Evolutionary conservation across 2,888 invertebrate species (phyloP).

Genomic region (Melanostoma scalare): DNA sequence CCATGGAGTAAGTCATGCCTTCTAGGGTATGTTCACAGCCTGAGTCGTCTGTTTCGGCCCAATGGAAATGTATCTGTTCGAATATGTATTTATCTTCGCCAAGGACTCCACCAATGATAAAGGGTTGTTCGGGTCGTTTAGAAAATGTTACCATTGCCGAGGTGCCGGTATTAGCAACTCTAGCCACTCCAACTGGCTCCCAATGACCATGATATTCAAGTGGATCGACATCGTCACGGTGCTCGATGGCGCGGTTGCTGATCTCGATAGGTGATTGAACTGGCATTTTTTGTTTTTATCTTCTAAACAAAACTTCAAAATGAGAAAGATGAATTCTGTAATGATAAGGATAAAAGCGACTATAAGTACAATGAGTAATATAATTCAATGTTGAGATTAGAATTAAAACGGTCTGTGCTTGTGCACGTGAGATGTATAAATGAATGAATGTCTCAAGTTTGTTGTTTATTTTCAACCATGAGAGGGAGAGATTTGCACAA

Average conservation of each 20-base stretch:
- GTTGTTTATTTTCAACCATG: constrained; percentile 1
- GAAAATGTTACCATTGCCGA: constrained; percentile 86
- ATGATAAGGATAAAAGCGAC: constrained; percentile 26
- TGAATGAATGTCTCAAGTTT: neutral
- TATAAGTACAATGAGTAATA: neutral
- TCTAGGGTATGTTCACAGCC: constrained; percentile 92
- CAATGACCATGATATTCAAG: constrained; percentile 82
- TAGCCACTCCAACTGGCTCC: constrained; percentile 81
- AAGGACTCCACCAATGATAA: constrained; percentile 86
- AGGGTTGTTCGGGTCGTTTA: constrained; percentile 84
- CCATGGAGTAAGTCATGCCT: constrained; percentile 88
- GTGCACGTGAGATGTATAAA: constrained; percentile 19
- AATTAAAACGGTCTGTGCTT: neutral
- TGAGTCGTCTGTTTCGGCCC: constrained; percentile 88
- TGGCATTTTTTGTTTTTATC: constrained; percentile 77
- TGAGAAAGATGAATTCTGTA: constrained; percentile 42
- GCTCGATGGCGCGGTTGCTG: constrained; percentile 81
- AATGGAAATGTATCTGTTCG: constrained; percentile 92
- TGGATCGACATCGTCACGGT: constrained; percentile 81
- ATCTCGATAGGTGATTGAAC: constrained; percentile 82
- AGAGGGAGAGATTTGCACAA: constrained; percentile 12
- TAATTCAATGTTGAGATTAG: constrained; percentile 9
- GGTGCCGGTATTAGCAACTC: constrained; percentile 81
- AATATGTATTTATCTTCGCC: constrained; percentile 86
- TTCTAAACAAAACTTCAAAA: constrained; percentile 17